phyloP scores from a whole-genome alignment of 2,888 invertebrate species.

The Neoaliturus tenellus region DNA sequence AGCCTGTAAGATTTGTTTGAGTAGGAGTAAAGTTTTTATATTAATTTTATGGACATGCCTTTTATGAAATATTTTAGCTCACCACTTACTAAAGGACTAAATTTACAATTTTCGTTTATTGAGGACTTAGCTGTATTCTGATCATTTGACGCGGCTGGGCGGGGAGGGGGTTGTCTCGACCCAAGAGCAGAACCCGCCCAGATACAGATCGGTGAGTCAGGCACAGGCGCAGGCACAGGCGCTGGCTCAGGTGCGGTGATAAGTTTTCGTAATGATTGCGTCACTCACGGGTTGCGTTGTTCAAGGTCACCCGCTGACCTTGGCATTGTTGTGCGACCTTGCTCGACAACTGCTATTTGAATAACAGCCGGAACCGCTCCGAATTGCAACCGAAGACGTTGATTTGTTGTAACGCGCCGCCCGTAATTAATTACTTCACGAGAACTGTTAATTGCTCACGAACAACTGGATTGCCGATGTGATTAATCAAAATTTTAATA shows the following conservation, averaged over 20 bases:
- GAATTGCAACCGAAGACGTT: background rate
- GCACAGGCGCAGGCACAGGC: background rate
- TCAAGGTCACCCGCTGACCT: conserved; percentile 42
- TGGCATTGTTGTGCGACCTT: conserved; percentile 48
- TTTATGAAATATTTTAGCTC: too few species aligned
- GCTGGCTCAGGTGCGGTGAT: conserved; percentile 21
- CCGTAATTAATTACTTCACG: background rate
- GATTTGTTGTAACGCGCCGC: background rate
- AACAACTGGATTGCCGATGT: background rate
- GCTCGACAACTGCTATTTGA: conserved; percentile 14
- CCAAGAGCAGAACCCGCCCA: too few species aligned
- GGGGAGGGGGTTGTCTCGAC: too few species aligned
- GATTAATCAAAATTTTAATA: background rate
- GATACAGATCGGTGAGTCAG: background rate
- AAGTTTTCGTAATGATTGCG: conserved; percentile 47
- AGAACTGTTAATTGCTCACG: conserved; percentile 12
- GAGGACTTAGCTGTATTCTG: background rate
- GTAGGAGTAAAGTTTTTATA: too few species aligned
- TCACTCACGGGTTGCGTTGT: conserved; percentile 25
- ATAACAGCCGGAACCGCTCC: conserved; percentile 37
- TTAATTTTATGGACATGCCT: too few species aligned
- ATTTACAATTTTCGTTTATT: too few species aligned
- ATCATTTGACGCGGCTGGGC: too few species aligned
- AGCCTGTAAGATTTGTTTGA: too few species aligned
- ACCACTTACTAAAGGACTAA: too few species aligned